Evolutionary conservation across 2,888 invertebrate species (phyloP), one percentile per base, ranked within the genome.

Genomic region (Deroplatys truncata): DNA sequence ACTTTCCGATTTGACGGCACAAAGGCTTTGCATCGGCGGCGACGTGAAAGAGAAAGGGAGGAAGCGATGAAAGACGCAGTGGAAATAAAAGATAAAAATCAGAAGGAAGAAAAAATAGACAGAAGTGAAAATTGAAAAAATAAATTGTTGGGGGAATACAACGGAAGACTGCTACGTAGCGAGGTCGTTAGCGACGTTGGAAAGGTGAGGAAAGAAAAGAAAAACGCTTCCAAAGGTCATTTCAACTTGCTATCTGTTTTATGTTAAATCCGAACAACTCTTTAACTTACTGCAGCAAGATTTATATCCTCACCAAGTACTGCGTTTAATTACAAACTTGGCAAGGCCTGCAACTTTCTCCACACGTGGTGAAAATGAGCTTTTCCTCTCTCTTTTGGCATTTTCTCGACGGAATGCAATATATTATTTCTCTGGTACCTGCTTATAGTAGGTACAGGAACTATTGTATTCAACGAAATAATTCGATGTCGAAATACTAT

Each of bases 61-160:
- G 56, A 72, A 72, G 56, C 43, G 43, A 43, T 43, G 43, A 43
- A 72, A 72, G 56, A 72, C 56, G 56, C 56, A 20, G 56, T 72
- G 25, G 56, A 72, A 72, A 72, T 72, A 72, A 72, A 72, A 72
- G 56, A 72, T 72, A 72, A 72, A 72, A 72, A 72, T 72, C 56
- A 72, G 56, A 72, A 72, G 56, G 20, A 72, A 72, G 56, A 72
- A 72, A 72, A 72, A 72, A 72, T 72, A 72, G 85, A 85, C 85
- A 85, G 85, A 56, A 85, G 85, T 85, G 85, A 85, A 85, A 85
- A 85, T 85, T 85, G 85, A 85, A 85, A 85, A 72, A 85, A 85
- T 85, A 85, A 85, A 85, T 85, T 85, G 85, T 85, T 85, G 56
- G 56, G 85, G 85, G 85, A 85, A 49, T 43, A 85, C n/a, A 28